A percentile compares a stretch with the other conserved stretches of the same genome.
Conservation (phyloP, 1,140 invertebrate genomes). For the Caenorhabditis inopinata region DNA sequence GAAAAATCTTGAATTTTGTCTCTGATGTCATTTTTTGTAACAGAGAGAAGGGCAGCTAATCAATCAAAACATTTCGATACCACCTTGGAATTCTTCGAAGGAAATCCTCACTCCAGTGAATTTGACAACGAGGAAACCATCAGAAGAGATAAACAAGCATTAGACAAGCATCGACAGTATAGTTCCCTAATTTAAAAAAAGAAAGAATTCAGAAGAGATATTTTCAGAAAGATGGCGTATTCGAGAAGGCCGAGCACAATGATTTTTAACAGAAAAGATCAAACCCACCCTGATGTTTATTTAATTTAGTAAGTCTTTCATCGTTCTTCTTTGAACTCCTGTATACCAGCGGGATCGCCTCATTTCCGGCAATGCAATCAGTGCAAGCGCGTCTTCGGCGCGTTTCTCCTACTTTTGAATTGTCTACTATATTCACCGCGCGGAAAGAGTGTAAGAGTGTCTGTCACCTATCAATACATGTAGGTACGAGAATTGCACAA, state of each 20-base stretch:
- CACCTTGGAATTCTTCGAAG: conserved; percentile 1
- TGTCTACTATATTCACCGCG: no score
- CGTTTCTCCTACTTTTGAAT: neutral
- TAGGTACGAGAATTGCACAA: no score
- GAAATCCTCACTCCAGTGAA: conserved; percentile 7
- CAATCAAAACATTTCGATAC: neutral
- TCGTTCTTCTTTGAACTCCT: no score
- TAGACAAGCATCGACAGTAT: conserved; percentile 48
- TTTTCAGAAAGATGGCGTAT: conserved; percentile 24
- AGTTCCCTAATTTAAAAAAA: no score
- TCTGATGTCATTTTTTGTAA: neutral
- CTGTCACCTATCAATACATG: no score
- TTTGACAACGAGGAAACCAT: conserved; percentile 37
- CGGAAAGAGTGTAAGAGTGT: no score
- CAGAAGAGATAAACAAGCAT: conserved; percentile 37
- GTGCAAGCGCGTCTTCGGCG: no score
- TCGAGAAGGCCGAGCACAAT: conserved; percentile 44
- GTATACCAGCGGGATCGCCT: no score
- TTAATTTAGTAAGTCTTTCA: conserved; percentile 53
- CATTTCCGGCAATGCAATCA: no score
- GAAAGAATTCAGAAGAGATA: no score
- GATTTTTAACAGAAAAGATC: conserved; percentile 53
- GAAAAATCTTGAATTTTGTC: no score
- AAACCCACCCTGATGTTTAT: conserved; percentile 57
- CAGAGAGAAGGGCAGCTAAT: neutral